Conservation (phyloP, 2,113 vertebrate species). For the Protobothrops mucrosquamatus region DNA sequence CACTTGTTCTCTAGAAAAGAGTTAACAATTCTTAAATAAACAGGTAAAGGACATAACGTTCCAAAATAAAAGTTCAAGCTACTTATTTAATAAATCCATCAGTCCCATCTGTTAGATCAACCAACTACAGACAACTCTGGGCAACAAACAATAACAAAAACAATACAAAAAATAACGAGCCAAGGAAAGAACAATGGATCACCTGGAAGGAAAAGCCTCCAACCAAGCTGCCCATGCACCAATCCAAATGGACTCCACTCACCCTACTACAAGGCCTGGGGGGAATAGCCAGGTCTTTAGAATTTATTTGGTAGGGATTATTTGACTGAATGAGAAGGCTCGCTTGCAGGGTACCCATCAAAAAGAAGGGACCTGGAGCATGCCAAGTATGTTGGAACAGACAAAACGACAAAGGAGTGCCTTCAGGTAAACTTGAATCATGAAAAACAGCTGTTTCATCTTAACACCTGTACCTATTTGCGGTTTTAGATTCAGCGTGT, state of each 20-base stretch:
- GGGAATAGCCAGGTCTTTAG: neutral
- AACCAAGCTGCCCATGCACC: neutral
- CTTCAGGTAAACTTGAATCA: neutral
- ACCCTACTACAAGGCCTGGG: neutral
- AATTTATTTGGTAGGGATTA: neutral
- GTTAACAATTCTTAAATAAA: neutral
- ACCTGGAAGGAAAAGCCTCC: neutral
- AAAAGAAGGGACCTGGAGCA: neutral
- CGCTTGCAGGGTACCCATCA: neutral
- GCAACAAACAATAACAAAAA: neutral
- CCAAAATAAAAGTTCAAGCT: conserved; percentile 26
- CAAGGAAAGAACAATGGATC: neutral
- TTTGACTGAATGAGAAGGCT: neutral
- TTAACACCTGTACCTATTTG: neutral
- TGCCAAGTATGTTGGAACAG: neutral
- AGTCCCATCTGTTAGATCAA: neutral
- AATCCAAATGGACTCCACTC: neutral
- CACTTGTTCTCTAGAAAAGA: conserved; percentile 66
- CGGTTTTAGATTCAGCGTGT: neutral
- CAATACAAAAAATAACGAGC: neutral
- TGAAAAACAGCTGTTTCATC: neutral
- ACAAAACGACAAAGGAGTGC: neutral
- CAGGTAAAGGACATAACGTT: neutral
- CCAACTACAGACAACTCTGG: neutral
- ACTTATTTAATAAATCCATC: neutral